A percentile compares a stretch with the other conserved stretches of the same genome.
Conservation (phyloP, 2,113 vertebrate genomes). For the Quiscalus mexicanus region DNA sequence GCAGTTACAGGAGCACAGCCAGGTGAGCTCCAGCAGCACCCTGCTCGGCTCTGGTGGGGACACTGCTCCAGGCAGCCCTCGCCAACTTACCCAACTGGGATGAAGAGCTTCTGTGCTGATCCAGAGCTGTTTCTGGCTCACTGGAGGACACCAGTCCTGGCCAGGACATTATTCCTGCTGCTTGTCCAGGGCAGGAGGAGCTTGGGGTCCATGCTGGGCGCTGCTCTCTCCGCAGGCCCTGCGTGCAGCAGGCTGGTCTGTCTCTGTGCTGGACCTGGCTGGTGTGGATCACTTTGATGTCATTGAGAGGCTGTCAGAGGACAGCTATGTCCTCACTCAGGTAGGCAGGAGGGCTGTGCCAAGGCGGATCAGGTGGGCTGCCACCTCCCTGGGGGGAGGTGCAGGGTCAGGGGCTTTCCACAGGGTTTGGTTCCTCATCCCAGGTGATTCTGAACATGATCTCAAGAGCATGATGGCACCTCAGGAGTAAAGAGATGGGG, state of each 20-base stretch:
- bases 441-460: constrained; percentile 75
- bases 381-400: background rate
- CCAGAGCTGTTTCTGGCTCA: background rate
- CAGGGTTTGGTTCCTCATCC: background rate
- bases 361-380: background rate
- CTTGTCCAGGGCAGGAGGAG: accelerated
- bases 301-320: constrained; percentile 68
- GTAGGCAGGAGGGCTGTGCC: background rate
- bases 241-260: constrained; percentile 18
- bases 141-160: background rate
- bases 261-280: constrained; percentile 54
- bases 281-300: constrained; percentile 77
- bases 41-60: accelerated
- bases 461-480: constrained; percentile 8
- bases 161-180: background rate
- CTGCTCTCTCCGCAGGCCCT: background rate
- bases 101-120: background rate
- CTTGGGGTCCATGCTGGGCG: background rate
- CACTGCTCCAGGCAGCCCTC: background rate
- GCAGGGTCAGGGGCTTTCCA: background rate
- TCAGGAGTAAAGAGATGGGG: background rate
- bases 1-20: no score
- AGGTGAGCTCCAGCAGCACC: constrained; percentile 69
- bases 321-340: constrained; percentile 70
- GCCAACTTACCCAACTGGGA: accelerated